phyloP scores from a whole-genome alignment of 2,888 invertebrate genomes.

The Campopleginae sp. region DNA sequence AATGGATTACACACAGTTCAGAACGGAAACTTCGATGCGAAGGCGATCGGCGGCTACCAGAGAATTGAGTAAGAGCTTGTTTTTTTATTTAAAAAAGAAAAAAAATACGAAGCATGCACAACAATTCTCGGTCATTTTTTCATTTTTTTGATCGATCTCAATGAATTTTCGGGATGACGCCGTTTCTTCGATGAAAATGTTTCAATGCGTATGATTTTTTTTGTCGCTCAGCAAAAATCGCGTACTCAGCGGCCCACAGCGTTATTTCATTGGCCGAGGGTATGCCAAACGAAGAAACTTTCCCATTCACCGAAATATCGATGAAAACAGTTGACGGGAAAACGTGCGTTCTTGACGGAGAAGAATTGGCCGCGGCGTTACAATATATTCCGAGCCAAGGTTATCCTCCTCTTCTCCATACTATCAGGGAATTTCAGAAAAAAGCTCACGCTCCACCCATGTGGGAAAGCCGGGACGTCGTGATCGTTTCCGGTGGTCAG shows the following conservation, averaged over 20 bases:
- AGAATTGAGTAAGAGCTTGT: constrained; percentile 85
- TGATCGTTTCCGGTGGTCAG: constrained; percentile 91
- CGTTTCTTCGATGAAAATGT: not conserved
- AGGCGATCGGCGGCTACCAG: constrained; percentile 85
- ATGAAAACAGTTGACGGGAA: constrained; percentile 86
- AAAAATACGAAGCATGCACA: not conserved
- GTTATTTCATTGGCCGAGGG: constrained; percentile 89
- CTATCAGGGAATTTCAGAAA: constrained; percentile 88
- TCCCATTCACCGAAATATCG: constrained; percentile 88
- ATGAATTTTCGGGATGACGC: not conserved
- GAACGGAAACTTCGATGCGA: constrained; percentile 84
- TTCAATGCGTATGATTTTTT: not conserved
- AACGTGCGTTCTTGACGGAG: constrained; percentile 85
- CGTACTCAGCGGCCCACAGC: constrained; percentile 84
- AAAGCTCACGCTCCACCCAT: constrained; percentile 88
- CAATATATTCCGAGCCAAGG: constrained; percentile 92
- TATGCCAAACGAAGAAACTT: constrained; percentile 90
- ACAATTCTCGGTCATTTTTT: not conserved
- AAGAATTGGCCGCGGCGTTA: constrained; percentile 87
- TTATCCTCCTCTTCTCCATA: constrained; percentile 84
- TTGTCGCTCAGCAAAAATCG: constrained; percentile 84
- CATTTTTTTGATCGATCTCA: not conserved
- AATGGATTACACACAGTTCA: constrained; percentile 85
- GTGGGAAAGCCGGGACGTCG: constrained; percentile 87
- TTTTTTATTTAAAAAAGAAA: not conserved